Base-by-base conservation (phyloP, 2,797 vertebrate genomes). In the Poeciliopsis infans region DNA sequence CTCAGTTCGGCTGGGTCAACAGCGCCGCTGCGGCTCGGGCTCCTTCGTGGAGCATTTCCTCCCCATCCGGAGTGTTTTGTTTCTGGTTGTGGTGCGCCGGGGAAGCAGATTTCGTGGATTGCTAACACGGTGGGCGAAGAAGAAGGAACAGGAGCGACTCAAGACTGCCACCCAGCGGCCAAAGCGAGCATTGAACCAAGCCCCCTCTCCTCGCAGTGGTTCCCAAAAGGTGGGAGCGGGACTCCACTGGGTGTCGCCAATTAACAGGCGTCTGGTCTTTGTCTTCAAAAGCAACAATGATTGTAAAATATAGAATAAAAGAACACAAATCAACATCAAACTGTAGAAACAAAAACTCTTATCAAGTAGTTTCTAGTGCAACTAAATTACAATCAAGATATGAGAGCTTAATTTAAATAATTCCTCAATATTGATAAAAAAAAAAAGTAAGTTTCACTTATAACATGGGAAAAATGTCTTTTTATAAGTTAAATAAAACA, bases 31-130 rank as follows among this genome's bases (percentile, higher is more conserved):
- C 85, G 76, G 77, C 80, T 93, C 88, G 80, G 91, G 87, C 87
- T 94, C 83, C 82, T 82, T 93, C 95, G 91, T 81, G 87, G 92
- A 94, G 94, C 93, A 85, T 92, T 91, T 91, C 82, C 91, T 94
- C 92, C 92, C 92, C 93, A 90, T 91, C 88, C 91, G 93, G 90
- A 90, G 91, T 89, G 91, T 94, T 92, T 93, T 91, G 91, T 20
- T 25, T 18, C 51, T 53, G 51, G 51, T 25, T 10, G 51, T 1
- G 51, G 88, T 86, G 91, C 87, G 90, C 87, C 78, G 84, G 91
- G 85, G 90, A 91, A 87, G 86, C 91, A 88, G 91, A 87, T 89
- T 45, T 53, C 15, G 25, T 45, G 81, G 76, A 86, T 87, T 79
- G 91, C 86, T 87, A 86, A 89, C 75, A 49, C 87, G 80, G 89